A percentile compares a stretch with the other conserved stretches of the same genome.
These are phyloP conservation scores for Heliconius ismenius DNA, from an alignment of 2,888 invertebrate species.

Conservation along the genomic window DNA sequence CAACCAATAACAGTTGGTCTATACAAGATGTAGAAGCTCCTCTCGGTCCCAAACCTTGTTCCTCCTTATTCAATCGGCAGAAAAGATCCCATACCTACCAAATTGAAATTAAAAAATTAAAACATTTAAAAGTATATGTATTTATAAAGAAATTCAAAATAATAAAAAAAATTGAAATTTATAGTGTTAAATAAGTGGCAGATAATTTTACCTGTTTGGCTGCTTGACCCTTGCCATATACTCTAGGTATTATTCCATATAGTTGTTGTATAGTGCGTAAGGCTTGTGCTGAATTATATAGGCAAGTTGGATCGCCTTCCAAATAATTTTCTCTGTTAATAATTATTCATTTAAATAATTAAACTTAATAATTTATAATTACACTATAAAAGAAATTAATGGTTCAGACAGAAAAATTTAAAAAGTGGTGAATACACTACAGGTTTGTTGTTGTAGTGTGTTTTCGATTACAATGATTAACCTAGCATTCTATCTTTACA, in stretches of 20 bases:
- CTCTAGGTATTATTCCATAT: constrained; percentile 93
- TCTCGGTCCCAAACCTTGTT: constrained; percentile 69
- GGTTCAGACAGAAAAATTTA: background rate
- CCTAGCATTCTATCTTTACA: no score
- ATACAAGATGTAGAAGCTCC: constrained; percentile 85
- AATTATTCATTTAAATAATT: background rate
- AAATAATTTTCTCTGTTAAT: constrained; percentile 88
- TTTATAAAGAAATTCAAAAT: background rate
- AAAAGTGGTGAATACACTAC: no score
- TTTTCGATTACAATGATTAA: no score
- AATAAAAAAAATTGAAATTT: no score
- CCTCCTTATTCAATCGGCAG: constrained; percentile 87
- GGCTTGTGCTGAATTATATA: constrained; percentile 94
- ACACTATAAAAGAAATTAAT: background rate
- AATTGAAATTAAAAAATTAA: background rate
- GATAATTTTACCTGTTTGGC: constrained; percentile 84
- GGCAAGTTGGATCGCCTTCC: constrained; percentile 93
- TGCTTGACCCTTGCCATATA: constrained; percentile 94
- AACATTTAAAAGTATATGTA: background rate
- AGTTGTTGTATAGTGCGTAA: constrained; percentile 91
- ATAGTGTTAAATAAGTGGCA: no score
- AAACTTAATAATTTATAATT: background rate
- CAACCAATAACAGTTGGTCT: constrained; percentile 94
- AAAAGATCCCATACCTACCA: constrained; percentile 91
- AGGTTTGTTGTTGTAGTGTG: no score